These are phyloP conservation scores for Brachynemurus nebulosus DNA, from an alignment of 2,888 invertebrate species.

Conservation along the genomic window DNA sequence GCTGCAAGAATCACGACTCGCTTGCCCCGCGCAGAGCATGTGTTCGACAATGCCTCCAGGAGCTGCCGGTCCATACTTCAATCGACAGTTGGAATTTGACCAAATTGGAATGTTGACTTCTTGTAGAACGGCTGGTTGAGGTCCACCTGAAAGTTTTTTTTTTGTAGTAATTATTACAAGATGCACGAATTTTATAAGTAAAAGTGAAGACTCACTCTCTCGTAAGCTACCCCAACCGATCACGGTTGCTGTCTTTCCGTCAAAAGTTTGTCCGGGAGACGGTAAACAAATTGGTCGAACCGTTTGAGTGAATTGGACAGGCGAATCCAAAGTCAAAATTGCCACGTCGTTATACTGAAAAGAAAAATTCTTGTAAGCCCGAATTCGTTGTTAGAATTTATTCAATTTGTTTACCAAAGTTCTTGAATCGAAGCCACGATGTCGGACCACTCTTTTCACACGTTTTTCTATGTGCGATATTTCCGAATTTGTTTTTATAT, in stretches of 20 bases:
- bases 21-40: conserved; percentile 78
- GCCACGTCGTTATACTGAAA: conserved; percentile 73
- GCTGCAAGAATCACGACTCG: conserved; percentile 76
- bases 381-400: too few species aligned
- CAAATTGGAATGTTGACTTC: conserved; percentile 76
- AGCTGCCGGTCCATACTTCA: conserved; percentile 72
- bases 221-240: conserved; percentile 80
- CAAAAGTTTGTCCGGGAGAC: conserved; percentile 39
- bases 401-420: conserved; percentile 48
- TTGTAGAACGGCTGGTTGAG: conserved; percentile 66
- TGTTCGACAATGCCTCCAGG: conserved; percentile 80
- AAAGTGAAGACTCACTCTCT: conserved; percentile 63
- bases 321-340: conserved; percentile 61
- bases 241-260: conserved; percentile 61
- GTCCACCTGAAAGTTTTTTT: conserved; percentile 55
- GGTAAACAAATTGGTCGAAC: conserved; percentile 64
- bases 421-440: conserved; percentile 68
- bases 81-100: conserved; percentile 62
- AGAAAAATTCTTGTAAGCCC: conserved; percentile 6
- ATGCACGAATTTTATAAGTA: too few species aligned
- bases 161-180: too few species aligned
- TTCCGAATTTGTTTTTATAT: conserved; percentile 62
- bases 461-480: conserved; percentile 63
- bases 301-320: conserved; percentile 54
- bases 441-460: conserved; percentile 71